Evolutionary conservation across 2,888 invertebrate species (phyloP).

Genomic region (Eudasyphora cyanicolor): DNA sequence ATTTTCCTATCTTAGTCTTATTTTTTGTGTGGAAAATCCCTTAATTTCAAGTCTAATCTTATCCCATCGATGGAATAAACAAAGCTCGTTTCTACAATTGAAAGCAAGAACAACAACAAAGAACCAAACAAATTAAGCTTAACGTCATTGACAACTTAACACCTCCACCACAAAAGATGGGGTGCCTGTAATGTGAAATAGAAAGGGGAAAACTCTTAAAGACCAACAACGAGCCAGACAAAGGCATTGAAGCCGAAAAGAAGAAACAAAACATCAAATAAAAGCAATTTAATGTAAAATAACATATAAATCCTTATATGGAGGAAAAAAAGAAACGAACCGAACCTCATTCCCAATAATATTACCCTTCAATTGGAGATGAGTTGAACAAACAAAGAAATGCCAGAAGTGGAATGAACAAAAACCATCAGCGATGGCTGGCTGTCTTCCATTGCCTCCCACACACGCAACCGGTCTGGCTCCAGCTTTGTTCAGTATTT

Average conservation of each 20-base stretch:
- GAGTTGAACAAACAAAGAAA: background rate
- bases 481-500: background rate
- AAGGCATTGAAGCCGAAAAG: background rate
- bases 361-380: conserved; percentile 4
- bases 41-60: conserved; percentile 13
- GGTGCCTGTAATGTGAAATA: background rate
- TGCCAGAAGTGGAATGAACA: background rate
- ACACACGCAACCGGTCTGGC: background rate
- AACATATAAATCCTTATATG: conserved; percentile 54
- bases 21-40: background rate
- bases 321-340: background rate
- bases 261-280: conserved; percentile 40
- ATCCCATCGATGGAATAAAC: conserved; percentile 33
- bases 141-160: conserved; percentile 63
- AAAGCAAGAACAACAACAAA: background rate
- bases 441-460: too few relatives aligned
- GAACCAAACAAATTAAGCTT: conserved; percentile 53
- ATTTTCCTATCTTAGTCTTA: background rate
- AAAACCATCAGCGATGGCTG: background rate
- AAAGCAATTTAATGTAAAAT: conserved; percentile 53
- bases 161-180: conserved; percentile 50
- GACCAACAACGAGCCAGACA: background rate
- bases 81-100: conserved; percentile 30
- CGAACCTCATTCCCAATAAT: background rate
- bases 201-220: conserved; percentile 31